These are phyloP conservation scores for Rhimphoctona megacephalus DNA, from an alignment of 2,888 invertebrate genomes.

Conservation along the genomic window DNA sequence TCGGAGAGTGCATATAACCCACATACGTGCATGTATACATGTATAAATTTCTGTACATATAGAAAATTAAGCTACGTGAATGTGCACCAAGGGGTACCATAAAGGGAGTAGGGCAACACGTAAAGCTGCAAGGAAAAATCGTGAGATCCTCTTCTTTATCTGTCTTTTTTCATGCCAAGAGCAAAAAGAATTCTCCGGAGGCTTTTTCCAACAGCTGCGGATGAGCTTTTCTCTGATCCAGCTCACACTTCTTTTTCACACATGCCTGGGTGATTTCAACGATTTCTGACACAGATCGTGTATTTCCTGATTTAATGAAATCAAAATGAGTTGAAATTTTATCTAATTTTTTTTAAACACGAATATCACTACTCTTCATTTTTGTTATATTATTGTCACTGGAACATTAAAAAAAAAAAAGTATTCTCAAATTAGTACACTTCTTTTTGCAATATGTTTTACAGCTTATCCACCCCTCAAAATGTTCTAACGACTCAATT, in stretches of 20 bases:
- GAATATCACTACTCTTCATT: too few relatives aligned
- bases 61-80: slow-evolving; percentile 8
- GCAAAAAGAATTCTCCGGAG: slow-evolving; percentile 31
- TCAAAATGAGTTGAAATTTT: not conserved
- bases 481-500: too few relatives aligned
- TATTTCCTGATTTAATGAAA: slow-evolving; percentile 3
- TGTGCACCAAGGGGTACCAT: slow-evolving; percentile 31
- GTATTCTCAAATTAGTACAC: not conserved
- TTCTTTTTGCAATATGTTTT: not conserved
- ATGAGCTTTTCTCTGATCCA: slow-evolving; percentile 41
- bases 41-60: not conserved
- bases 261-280: not conserved
- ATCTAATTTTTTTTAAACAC: not conserved
- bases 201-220: slow-evolving; percentile 41
- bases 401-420: not conserved
- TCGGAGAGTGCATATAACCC: not conserved
- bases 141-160: slow-evolving; percentile 2
- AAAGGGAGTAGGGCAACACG: slow-evolving; percentile 28
- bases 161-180: not conserved
- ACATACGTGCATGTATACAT: not conserved
- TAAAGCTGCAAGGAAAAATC: slow-evolving; percentile 4
- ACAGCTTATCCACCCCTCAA: too few relatives aligned
- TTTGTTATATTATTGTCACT: not conserved
- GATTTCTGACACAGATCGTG: slow-evolving; percentile 4
- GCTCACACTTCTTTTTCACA: slow-evolving; percentile 17